Evolutionary conservation across 2,888 invertebrate species (phyloP).

Genomic region (Idaea aversata): DNA sequence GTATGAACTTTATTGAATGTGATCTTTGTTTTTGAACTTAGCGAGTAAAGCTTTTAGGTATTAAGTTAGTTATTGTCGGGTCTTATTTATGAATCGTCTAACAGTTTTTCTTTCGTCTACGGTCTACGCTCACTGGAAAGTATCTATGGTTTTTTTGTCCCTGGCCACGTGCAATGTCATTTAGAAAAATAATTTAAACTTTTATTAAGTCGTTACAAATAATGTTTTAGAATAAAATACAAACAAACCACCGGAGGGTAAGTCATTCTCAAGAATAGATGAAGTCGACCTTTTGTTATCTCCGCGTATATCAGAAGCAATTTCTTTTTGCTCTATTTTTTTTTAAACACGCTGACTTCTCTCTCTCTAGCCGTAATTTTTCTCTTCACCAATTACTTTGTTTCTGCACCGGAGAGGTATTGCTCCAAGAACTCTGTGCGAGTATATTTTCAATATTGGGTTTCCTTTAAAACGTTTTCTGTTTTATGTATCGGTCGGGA

Average conservation of each 20-base stretch:
- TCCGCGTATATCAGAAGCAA: constrained; percentile 47
- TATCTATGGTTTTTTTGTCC: no score
- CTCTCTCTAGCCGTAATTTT: constrained; percentile 57
- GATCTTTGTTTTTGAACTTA: not conserved
- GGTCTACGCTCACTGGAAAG: no score
- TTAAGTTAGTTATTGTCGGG: no score
- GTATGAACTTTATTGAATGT: constrained; percentile 1
- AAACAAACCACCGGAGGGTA: constrained; percentile 13
- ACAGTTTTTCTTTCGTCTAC: not conserved
- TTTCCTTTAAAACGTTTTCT: constrained; percentile 28
- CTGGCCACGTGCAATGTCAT: no score
- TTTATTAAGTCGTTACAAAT: constrained; percentile 7
- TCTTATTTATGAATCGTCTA: not conserved
- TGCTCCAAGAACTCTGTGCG: constrained; percentile 38
- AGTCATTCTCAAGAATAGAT: constrained; percentile 42
- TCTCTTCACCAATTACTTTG: constrained; percentile 65
- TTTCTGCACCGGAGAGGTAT: constrained; percentile 52
- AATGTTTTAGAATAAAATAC: not conserved
- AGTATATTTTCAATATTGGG: constrained; percentile 47
- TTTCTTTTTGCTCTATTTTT: constrained; percentile 49
- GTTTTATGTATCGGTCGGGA: not conserved
- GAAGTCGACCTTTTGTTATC: constrained; percentile 48
- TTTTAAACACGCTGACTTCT: constrained; percentile 51
- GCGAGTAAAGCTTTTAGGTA: not conserved
- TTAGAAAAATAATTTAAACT: no score